Evolutionary conservation across 2,113 vertebrate genomes (phyloP).

Genomic region (Uropsilus gracilis): DNA sequence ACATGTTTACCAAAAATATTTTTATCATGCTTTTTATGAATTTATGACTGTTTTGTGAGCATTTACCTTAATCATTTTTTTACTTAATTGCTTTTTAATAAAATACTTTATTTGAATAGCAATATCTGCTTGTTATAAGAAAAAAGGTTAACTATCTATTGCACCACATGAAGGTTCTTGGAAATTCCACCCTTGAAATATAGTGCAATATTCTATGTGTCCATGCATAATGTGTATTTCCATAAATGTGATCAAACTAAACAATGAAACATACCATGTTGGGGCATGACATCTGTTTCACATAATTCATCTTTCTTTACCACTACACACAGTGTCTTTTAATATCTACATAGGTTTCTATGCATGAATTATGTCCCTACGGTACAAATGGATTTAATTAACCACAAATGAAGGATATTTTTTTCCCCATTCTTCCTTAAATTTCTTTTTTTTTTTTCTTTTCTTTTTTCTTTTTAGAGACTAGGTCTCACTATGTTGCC

Average conservation of each 20-base stretch:
- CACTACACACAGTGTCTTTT: not conserved
- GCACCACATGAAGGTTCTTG: no score
- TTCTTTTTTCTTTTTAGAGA: no score
- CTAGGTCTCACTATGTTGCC: no score
- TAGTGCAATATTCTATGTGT: not conserved
- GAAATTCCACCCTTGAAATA: no score
- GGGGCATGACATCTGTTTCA: not conserved
- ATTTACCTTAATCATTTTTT: not conserved
- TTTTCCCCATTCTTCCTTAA: not conserved
- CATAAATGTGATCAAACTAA: not conserved
- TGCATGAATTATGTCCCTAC: not conserved
- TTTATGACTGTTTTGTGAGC: not conserved
- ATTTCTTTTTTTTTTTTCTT: no score
- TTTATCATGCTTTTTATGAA: not conserved
- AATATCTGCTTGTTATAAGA: not conserved
- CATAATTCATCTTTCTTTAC: not conserved
- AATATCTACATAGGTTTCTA: not conserved
- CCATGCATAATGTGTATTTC: not conserved
- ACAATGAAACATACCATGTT: not conserved
- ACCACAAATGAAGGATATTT: not conserved
- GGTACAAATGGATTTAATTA: not conserved
- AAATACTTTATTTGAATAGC: not conserved
- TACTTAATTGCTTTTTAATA: not conserved
- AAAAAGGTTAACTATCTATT: not conserved
- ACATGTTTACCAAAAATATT: not conserved